Evolutionary conservation across 2,888 invertebrate genomes (phyloP).

Genomic region (Hydraecia micacea): DNA sequence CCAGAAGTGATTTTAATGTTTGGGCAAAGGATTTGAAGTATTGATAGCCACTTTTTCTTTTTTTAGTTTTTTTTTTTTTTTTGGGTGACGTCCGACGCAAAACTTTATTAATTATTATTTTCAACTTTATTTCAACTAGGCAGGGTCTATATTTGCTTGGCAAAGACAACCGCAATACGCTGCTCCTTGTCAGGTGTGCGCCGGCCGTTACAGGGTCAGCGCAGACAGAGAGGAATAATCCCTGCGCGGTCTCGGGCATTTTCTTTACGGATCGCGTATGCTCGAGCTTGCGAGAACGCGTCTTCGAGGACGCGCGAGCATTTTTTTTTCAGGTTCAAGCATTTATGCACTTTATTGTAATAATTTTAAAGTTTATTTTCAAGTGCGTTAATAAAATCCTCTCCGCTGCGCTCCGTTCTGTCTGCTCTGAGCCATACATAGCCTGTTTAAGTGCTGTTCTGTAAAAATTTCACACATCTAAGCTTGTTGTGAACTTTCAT

Average conservation of each 20-base stretch:
- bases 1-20: constrained; percentile 25
- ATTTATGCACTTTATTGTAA: too few species aligned
- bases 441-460: background rate
- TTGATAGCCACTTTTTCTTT: constrained; percentile 50
- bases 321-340: too few species aligned
- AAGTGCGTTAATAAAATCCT: too few species aligned
- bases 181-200: background rate
- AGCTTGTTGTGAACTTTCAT: background rate
- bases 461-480: background rate
- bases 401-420: too few species aligned
- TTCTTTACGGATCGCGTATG: too few species aligned
- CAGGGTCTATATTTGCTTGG: background rate
- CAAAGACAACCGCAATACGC: background rate
- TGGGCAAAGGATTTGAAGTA: constrained; percentile 39
- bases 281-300: too few species aligned
- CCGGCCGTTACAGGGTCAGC: too few species aligned
- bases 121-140: background rate
- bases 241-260: too few species aligned
- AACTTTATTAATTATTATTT: background rate
- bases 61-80: background rate
- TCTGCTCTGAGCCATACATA: too few species aligned
- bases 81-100: constrained; percentile 5
- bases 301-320: too few species aligned
- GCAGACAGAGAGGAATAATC: too few species aligned
- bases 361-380: too few species aligned